These are phyloP conservation scores for Suillia variegata DNA, from an alignment of 2,888 invertebrate genomes.

Conservation along the genomic window DNA sequence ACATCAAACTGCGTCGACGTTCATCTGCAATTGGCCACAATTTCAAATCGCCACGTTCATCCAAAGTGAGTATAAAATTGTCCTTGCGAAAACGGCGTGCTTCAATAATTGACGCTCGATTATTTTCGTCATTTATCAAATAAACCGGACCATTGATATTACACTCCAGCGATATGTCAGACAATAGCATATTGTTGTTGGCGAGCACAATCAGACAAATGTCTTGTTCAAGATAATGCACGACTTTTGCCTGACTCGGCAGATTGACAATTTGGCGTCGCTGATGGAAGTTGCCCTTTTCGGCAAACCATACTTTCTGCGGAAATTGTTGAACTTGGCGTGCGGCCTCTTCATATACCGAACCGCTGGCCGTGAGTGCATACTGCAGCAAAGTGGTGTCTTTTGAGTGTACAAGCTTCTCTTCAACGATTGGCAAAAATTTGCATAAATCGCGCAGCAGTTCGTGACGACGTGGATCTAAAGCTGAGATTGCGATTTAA, in stretches of 20 bases:
- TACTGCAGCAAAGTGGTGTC: conserved; percentile 53
- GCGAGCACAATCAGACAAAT: conserved; percentile 50
- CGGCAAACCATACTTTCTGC: conserved; percentile 53
- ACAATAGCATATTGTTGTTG: conserved; percentile 45
- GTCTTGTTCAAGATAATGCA: conserved; percentile 49
- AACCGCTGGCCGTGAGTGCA: conserved; percentile 48
- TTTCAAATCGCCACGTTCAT: conserved; percentile 50
- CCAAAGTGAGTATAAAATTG: conserved; percentile 51
- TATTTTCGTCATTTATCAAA: conserved; percentile 38
- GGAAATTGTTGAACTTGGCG: conserved; percentile 47
- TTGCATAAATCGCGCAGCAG: conserved; percentile 42
- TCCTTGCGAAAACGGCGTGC: conserved; percentile 47
- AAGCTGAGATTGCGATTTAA: conserved; percentile 35
- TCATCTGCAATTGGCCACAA: conserved; percentile 51
- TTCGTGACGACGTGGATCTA: conserved; percentile 30
- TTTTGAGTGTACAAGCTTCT: conserved; percentile 51
- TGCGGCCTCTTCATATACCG: conserved; percentile 50
- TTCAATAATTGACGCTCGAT: conserved; percentile 38
- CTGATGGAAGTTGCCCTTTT: conserved; percentile 58
- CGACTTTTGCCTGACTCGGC: conserved; percentile 42
- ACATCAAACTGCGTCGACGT: conserved; percentile 36
- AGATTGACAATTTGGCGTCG: conserved; percentile 56
- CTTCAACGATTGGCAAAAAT: conserved; percentile 57
- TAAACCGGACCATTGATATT: conserved; percentile 42
- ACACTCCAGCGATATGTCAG: conserved; percentile 53